A percentile compares a stretch with the other conserved stretches of the same genome.
phyloP scores from a whole-genome alignment of 35 echinoderm and acorn worm genomes.

The Hemicentrotus pulcherrimus region DNA sequence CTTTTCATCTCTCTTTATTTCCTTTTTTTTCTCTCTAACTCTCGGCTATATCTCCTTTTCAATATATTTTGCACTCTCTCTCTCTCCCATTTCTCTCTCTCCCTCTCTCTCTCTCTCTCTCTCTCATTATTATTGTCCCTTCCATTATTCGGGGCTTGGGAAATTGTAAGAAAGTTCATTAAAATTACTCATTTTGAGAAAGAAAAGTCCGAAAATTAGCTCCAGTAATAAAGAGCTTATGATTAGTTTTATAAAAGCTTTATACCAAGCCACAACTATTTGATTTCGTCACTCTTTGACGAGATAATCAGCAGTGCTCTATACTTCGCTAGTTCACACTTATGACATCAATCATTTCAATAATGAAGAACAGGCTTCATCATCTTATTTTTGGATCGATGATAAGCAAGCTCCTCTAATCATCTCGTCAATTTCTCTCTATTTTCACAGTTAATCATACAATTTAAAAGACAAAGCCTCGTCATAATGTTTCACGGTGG shows the following conservation, averaged over 20 bases:
- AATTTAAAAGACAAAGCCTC: background rate
- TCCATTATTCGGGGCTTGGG: background rate
- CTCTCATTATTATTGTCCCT: background rate
- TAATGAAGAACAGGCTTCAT: background rate
- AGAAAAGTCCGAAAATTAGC: no score
- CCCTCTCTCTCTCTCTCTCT: background rate
- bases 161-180: no score
- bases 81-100: background rate
- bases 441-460: background rate
- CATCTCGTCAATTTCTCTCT: background rate
- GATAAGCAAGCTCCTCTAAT: background rate
- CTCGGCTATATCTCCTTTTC: no score
- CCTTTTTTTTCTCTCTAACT: no score
- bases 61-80: background rate
- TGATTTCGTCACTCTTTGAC: background rate
- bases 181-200: no score
- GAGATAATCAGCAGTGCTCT: background rate
- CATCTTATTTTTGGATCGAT: background rate
- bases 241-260: no score
- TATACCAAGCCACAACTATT: no score
- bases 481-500: background rate
- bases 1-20: no score
- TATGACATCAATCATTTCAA: background rate
- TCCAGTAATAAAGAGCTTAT: no score
- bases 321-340: background rate